Base-by-base conservation (phyloP, 2,797 vertebrate species). In the Pseudocheirus occidentalis region DNA sequence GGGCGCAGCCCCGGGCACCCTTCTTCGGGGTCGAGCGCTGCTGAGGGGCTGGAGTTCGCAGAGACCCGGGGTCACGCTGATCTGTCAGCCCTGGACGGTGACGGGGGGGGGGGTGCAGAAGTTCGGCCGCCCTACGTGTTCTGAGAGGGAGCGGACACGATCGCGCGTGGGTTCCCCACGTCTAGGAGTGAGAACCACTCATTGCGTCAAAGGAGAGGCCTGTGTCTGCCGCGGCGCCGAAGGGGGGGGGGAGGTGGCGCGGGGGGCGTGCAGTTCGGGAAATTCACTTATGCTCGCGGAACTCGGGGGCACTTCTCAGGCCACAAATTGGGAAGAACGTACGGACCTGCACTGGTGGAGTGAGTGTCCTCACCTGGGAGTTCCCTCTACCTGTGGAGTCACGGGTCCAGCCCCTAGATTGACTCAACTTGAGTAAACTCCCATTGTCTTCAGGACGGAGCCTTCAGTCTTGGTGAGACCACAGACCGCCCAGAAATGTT, bases 391-490 rank as follows among this genome's bases (percentile, higher is more conserved):
- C 73, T 87, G 73, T 24, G 40, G 73, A 87, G 40, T 10, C 73
- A 92, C 94, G 94, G 96, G 94, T 93, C 93, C 95, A 95, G 97
- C 97, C 97, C 95, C 96, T 95, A 91, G 98, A 95, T 94, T 87
- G 93, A 57, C 92, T 91, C 57, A 92, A 93, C 94, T 91, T 95
- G 94, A 92, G 93, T 91, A 97, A 90, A 93, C 94, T 96, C 95
- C 92, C 93, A 96, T 97, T 98, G 97, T 97, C 94, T 96, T 92
- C 94, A 97, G 97, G 91, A 93, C 6, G 50, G 92, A 95, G 92
- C 57, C 90, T 53, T 94, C 93, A 0, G 95, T 95, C 16, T 91
- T 21, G 95, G 90, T 12, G 92, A 92, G 94, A 91, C 95, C 96
- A 53, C 95, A 55, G 21, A 90, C 27, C 7, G 94, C 96, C 95